These are phyloP conservation scores for Perizoma affinitatum DNA, from an alignment of 2,888 invertebrate species.

Conservation along the genomic window DNA sequence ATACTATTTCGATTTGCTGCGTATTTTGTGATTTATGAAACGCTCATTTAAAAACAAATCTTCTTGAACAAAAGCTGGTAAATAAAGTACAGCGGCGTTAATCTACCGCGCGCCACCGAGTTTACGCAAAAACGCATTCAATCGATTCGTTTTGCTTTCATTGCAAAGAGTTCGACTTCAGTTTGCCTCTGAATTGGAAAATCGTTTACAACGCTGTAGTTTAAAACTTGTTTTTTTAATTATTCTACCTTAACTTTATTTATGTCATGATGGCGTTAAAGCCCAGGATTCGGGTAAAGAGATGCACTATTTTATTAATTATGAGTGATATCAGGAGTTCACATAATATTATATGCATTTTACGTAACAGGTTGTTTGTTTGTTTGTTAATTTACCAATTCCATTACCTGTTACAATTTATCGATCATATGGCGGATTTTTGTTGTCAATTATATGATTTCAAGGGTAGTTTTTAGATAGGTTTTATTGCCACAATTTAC, in stretches of 20 bases:
- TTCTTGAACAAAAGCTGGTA: slow-evolving; percentile 1
- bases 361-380: too few relatives aligned
- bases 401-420: too few relatives aligned
- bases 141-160: slow-evolving; percentile 10
- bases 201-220: slow-evolving; percentile 18
- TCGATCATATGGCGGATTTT: too few relatives aligned
- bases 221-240: slow-evolving; percentile 5
- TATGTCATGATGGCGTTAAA: slow-evolving; percentile 11
- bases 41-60: neutral
- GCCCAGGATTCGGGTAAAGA: neutral
- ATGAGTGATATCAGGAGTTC: too few relatives aligned
- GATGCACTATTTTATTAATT: too few relatives aligned
- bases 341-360: too few relatives aligned
- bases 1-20: too few relatives aligned
- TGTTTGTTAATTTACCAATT: too few relatives aligned
- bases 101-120: neutral
- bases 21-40: too few relatives aligned
- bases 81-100: neutral
- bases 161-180: slow-evolving; percentile 16
- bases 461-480: too few relatives aligned
- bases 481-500: too few relatives aligned
- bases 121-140: slow-evolving; percentile 8
- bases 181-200: slow-evolving; percentile 20
- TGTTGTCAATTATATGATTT: too few relatives aligned
- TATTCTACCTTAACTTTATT: slow-evolving; percentile 7